Conservation (phyloP, 2,113 vertebrate species). For the Pycnonotus jocosus region DNA sequence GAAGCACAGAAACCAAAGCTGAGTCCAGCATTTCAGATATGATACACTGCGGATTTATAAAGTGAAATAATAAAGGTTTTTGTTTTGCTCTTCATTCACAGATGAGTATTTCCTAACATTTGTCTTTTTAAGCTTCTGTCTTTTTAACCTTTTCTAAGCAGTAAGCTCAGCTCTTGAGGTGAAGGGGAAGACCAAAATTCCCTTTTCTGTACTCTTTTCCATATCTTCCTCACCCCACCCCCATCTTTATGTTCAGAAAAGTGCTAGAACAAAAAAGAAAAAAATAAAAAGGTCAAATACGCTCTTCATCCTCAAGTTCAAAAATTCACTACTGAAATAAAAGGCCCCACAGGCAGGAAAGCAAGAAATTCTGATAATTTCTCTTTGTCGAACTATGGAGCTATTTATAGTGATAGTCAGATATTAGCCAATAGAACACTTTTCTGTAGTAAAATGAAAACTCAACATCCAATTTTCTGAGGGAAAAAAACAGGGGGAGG, state of each 20-base stretch:
- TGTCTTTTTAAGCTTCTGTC: background rate
- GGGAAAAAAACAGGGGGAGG: background rate
- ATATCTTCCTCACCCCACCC: background rate
- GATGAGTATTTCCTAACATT: background rate
- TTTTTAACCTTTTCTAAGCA: background rate
- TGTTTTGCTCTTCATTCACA: background rate
- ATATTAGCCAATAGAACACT: background rate
- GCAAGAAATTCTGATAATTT: background rate
- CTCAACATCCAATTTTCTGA: background rate
- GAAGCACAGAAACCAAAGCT: background rate
- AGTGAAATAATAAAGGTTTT: background rate
- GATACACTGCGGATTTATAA: background rate
- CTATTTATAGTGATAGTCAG: background rate
- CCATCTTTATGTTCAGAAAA: background rate
- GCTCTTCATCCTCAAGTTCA: background rate
- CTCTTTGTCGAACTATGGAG: background rate
- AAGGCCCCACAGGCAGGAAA: background rate
- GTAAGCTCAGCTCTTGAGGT: background rate
- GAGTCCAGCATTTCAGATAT: background rate
- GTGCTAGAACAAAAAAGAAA: background rate
- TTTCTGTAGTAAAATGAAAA: background rate
- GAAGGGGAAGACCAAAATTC: background rate
- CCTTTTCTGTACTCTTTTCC: background rate
- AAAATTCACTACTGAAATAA: background rate
- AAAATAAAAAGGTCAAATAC: background rate